A percentile compares a stretch with the other conserved stretches of the same genome.
phyloP scores from a whole-genome alignment of 2,888 invertebrate species.

The Chaitophorus viminalis region DNA sequence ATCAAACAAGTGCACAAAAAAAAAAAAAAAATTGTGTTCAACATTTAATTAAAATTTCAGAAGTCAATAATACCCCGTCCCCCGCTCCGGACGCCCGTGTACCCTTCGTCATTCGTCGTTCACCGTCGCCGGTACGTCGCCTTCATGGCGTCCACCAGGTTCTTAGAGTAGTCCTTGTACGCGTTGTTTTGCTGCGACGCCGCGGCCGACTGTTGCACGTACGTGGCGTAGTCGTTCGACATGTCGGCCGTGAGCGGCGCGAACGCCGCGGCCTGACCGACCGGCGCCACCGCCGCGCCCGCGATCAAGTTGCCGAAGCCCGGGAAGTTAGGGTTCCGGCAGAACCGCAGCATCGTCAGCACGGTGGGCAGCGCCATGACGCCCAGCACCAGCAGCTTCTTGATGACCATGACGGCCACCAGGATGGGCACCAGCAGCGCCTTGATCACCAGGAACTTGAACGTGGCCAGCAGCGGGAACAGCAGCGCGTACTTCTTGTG shows the following conservation, averaged over 20 bases:
- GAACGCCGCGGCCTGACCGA: conserved; percentile 58
- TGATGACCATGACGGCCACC: conserved; percentile 74
- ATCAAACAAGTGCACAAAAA: too few relatives aligned
- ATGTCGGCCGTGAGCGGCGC: conserved; percentile 62
- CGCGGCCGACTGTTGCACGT: conserved; percentile 49
- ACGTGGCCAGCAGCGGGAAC: conserved; percentile 64
- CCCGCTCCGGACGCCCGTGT: too few relatives aligned
- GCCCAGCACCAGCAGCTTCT: conserved; percentile 74
- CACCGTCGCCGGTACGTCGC: neutral
- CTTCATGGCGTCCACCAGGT: conserved; percentile 51
- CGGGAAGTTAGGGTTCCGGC: conserved; percentile 47
- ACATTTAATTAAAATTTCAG: too few relatives aligned
- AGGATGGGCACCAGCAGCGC: conserved; percentile 73
- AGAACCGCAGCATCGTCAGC: conserved; percentile 67
- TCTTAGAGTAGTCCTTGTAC: conserved; percentile 56
- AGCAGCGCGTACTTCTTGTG: conserved; percentile 64
- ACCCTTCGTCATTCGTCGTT: too few relatives aligned
- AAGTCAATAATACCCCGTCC: too few relatives aligned
- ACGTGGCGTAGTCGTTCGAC: conserved; percentile 62
- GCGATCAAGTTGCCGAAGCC: conserved; percentile 31
- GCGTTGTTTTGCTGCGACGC: conserved; percentile 34
- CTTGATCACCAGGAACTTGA: conserved; percentile 67
- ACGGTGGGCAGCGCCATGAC: conserved; percentile 74
- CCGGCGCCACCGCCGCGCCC: conserved; percentile 31
- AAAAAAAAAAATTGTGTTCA: too few relatives aligned